Evolutionary conservation across 1,140 invertebrate species (phyloP).

Genomic region (Popillia japonica): DNA sequence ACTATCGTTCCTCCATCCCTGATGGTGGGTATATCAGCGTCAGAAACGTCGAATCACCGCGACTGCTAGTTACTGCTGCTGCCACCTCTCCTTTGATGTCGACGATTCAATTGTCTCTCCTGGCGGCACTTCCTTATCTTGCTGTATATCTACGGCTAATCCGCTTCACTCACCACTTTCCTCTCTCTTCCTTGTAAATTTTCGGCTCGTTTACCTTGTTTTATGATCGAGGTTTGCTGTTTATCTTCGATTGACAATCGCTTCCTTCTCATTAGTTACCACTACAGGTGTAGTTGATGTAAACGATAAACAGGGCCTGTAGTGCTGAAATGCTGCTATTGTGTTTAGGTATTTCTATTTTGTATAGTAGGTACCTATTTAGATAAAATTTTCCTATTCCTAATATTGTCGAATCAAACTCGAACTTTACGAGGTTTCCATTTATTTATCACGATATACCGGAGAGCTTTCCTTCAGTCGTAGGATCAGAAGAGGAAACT

Average conservation of each 20-base stretch:
- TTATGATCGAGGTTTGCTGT: neutral
- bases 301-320: neutral
- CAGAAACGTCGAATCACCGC: constrained; percentile 28
- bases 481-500: neutral
- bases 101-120: constrained; percentile 24
- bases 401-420: neutral
- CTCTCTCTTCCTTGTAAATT: constrained; percentile 15
- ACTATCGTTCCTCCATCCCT: neutral
- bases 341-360: neutral
- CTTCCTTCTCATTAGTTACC: neutral
- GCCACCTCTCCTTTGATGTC: constrained; percentile 30
- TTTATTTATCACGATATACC: neutral
- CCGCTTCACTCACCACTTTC: neutral
- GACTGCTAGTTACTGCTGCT: neutral
- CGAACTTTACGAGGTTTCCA: neutral
- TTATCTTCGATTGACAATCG: neutral
- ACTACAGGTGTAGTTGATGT: constrained; percentile 8
- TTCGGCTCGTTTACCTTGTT: neutral
- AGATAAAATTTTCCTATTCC: no score
- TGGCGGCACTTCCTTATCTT: constrained; percentile 29
- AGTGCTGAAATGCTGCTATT: neutral
- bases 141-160: constrained; percentile 7
- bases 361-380: no score
- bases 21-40: constrained; percentile 31
- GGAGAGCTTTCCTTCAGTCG: neutral